phyloP scores from a whole-genome alignment of 2,113 vertebrate species.

The Vulpes ferrilata region DNA sequence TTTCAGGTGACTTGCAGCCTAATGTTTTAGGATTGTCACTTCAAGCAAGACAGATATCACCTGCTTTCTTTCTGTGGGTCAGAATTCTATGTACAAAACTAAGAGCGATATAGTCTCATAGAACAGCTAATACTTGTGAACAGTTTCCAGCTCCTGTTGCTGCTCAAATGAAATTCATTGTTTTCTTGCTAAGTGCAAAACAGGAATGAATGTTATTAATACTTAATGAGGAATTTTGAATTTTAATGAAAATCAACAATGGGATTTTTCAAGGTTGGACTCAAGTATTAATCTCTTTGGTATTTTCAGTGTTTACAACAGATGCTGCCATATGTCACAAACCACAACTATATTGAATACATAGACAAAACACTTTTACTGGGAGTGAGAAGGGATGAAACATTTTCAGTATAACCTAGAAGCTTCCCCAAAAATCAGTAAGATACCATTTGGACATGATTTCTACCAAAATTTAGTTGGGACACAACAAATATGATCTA shows the following conservation, averaged over 20 bases:
- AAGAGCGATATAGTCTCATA: not conserved
- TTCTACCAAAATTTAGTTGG: not conserved
- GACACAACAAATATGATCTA: not conserved
- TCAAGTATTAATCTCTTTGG: constrained; percentile 58
- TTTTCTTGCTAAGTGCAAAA: constrained; percentile 70
- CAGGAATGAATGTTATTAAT: constrained; percentile 72
- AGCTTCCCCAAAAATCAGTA: not conserved
- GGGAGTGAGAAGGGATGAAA: not conserved
- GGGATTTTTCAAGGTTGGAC: constrained; percentile 64
- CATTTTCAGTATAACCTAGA: not conserved
- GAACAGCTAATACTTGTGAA: constrained; percentile 51
- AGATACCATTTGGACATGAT: not conserved
- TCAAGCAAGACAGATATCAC: constrained; percentile 40
- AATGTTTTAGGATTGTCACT: not conserved
- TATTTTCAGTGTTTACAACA: constrained; percentile 57
- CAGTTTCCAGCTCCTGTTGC: not conserved
- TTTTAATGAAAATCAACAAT: constrained; percentile 70
- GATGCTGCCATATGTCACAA: constrained; percentile 49
- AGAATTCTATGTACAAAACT: constrained; percentile 8
- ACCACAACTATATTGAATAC: not conserved
- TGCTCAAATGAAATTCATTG: constrained; percentile 79
- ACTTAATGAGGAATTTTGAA: constrained; percentile 63
- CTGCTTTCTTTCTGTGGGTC: not conserved
- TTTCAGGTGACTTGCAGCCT: constrained; percentile 19
- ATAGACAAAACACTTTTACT: constrained; percentile 13